These are phyloP conservation scores for Laspeyria flexula DNA, from an alignment of 2,888 invertebrate genomes.

Conservation along the genomic window DNA sequence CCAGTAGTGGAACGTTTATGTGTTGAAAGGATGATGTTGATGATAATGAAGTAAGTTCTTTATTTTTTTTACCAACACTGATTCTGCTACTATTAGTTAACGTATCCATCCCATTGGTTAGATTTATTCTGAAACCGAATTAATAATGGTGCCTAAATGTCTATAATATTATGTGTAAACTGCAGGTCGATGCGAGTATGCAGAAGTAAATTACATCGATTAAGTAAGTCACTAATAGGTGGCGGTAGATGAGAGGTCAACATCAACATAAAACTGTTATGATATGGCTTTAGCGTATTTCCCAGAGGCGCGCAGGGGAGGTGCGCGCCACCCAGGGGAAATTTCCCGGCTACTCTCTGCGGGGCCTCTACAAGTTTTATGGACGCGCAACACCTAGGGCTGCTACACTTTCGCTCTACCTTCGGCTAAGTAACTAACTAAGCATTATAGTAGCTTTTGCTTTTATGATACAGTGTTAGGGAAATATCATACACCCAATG, in stretches of 20 bases:
- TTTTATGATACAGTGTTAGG: too few species aligned
- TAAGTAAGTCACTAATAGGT: conserved; percentile 54
- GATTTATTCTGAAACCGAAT: too few species aligned
- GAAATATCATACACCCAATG: too few species aligned
- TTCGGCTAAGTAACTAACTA: too few species aligned
- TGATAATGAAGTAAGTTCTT: too few species aligned
- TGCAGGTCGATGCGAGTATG: not conserved
- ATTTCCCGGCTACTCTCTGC: conserved; percentile 82
- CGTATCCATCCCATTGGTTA: too few species aligned
- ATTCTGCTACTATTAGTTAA: too few species aligned
- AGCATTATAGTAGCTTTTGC: too few species aligned
- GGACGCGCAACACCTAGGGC: conserved; percentile 75
- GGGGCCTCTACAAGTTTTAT: conserved; percentile 85
- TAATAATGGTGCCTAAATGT: too few species aligned
- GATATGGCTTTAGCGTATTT: conserved; percentile 85
- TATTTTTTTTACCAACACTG: too few species aligned
- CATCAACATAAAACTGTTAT: conserved; percentile 86
- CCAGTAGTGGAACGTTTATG: too few species aligned
- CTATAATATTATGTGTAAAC: too few species aligned
- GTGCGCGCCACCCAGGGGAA: conserved; percentile 81
- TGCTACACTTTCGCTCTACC: conserved; percentile 33
- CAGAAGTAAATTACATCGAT: conserved; percentile 56
- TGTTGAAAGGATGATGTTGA: not conserved
- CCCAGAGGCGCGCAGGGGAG: conserved; percentile 72
- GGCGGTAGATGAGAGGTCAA: conserved; percentile 72